A percentile compares a stretch with the other conserved stretches of the same genome.
These are phyloP conservation scores for Eupelmus urozonus DNA, from an alignment of 2,888 invertebrate genomes.

Conservation along the genomic window DNA sequence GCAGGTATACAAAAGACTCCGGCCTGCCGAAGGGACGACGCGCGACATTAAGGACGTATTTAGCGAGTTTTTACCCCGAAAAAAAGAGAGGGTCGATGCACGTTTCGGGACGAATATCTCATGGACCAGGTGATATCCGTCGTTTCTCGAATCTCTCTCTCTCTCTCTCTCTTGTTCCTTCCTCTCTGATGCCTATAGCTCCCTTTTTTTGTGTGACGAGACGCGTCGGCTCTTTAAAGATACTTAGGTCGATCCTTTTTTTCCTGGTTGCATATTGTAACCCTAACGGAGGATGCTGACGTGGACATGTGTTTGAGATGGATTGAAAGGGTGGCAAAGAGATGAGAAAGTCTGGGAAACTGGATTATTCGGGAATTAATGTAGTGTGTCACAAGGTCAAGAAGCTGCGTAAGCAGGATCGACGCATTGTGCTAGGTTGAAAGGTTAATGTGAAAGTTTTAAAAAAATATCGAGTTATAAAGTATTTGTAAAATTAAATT, in stretches of 20 bases:
- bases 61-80: slow-evolving; percentile 66
- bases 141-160: neutral
- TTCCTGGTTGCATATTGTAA: neutral
- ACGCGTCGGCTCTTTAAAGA: slow-evolving; percentile 34
- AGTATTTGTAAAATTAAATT: too few species aligned
- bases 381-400: slow-evolving; percentile 42
- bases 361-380: slow-evolving; percentile 46
- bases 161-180: slow-evolving; percentile 4
- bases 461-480: too few species aligned
- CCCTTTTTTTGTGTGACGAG: slow-evolving; percentile 7
- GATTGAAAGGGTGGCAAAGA: neutral
- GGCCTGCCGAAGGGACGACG: slow-evolving; percentile 21
- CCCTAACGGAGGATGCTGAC: slow-evolving; percentile 31
- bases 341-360: slow-evolving; percentile 11
- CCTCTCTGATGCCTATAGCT: too few species aligned
- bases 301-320: slow-evolving; percentile 6
- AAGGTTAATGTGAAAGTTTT: too few species aligned
- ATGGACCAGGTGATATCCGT: slow-evolving; percentile 47
- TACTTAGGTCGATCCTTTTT: slow-evolving; percentile 40
- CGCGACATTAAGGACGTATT: slow-evolving; percentile 70
- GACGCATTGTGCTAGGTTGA: too few species aligned
- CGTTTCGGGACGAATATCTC: slow-evolving; percentile 29
- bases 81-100: neutral
- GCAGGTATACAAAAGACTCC: slow-evolving; percentile 51
- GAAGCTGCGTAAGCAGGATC: slow-evolving; percentile 26